Base-by-base conservation (phyloP, 2,888 invertebrate species). In the Eristalinus sepulchralis region DNA sequence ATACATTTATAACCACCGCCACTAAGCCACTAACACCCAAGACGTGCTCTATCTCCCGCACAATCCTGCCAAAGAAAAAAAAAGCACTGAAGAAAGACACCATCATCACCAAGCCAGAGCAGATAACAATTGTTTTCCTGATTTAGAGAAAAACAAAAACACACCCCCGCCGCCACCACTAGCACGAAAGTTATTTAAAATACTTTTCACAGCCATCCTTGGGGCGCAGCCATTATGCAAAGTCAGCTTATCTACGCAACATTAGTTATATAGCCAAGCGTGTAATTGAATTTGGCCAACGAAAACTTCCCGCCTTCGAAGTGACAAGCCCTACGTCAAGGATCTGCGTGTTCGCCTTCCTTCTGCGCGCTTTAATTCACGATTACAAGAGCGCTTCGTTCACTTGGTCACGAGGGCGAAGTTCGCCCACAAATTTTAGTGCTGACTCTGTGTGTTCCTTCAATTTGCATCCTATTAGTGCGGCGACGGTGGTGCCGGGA, bases 401-500 rank as follows among this genome's bases (percentile, higher is more conserved):
- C 17, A 6, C 17, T 64, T 24, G 24, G 34, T 66, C 27, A 64
- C 60, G 62, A 57, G 31, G 66, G 62, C 33, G 77, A 83, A 83
- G 47, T 73, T 83, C 24, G 47, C 10, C 63, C 60, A 31, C 63
- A 67, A 47, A 34, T 62, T 68, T 68, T 36, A 70, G 47, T 64
- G 63, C 78, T 83, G 68, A 79, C 78, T 78, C 68, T n/a, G 47
- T 55, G 62, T 68, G 83, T 39, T 60, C 31, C 33, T 47, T 47
- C 60, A 71, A 80, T 76, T 79, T 67, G 84, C 84, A 84, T 80
- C 17, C 71, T 66, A 84, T 76, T 80, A 75, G 64, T 66, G 60
- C 5, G 57, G n/a, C 64, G 33, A 39, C 22, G 60, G 47, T 33
- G 24, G 31, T 13, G 27, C 2, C 5, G 2, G 27, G 27, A 5